These are phyloP conservation scores for Zosterops borbonicus DNA, from an alignment of 2,113 vertebrate species.

Conservation along the genomic window DNA sequence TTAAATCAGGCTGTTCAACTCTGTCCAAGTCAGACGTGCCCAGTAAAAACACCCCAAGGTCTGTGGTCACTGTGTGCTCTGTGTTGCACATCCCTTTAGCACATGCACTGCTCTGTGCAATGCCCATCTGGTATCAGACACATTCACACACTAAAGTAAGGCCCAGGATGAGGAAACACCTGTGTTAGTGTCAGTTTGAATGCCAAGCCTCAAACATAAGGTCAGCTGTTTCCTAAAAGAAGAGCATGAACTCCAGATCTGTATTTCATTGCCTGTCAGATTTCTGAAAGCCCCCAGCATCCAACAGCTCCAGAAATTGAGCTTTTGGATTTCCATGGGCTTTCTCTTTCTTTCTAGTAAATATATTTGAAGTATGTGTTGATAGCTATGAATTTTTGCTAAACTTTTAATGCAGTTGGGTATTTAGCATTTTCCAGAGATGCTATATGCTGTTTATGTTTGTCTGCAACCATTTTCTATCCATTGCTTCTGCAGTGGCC, in stretches of 20 bases:
- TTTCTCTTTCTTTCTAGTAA: neutral
- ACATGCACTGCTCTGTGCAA: neutral
- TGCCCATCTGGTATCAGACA: neutral
- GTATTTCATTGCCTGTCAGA: neutral
- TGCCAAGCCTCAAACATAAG: neutral
- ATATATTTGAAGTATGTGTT: neutral
- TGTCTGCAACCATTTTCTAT: neutral
- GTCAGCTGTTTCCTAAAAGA: neutral
- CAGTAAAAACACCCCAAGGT: neutral
- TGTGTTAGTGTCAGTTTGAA: neutral
- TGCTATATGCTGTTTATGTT: neutral
- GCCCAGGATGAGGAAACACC: neutral
- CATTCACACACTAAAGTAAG: rapidly evolving
- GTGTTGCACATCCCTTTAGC: neutral
- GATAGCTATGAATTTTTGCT: neutral
- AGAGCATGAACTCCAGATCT: neutral
- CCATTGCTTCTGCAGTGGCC: neutral
- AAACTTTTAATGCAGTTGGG: neutral
- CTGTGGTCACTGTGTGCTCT: neutral
- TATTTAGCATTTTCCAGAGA: neutral
- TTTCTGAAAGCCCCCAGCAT: neutral
- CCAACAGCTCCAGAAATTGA: neutral
- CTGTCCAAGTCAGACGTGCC: rapidly evolving
- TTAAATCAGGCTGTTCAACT: neutral
- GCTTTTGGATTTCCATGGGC: neutral